Evolutionary conservation across 2,113 vertebrate genomes (phyloP).

Genomic region (Hypanus sabinus): DNA sequence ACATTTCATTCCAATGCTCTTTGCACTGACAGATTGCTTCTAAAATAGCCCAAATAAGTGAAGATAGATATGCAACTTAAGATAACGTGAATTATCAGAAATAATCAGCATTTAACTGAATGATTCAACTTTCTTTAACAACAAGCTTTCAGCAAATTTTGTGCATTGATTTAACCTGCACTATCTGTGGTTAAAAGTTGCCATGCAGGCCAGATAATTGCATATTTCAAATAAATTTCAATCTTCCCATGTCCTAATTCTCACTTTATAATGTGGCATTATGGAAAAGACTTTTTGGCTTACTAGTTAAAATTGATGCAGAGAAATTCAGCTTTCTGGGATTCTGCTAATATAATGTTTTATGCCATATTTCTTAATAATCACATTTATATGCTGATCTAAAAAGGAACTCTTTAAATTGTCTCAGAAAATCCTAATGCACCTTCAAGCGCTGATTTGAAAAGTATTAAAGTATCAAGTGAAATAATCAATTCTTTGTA

Average conservation of each 20-base stretch:
- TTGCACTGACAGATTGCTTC: constrained; percentile 8
- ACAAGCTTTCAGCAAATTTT: background rate
- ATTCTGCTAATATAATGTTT: background rate
- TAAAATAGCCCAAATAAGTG: background rate
- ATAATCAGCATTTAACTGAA: background rate
- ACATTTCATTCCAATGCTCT: constrained; percentile 16
- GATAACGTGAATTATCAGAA: background rate
- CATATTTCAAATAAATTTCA: background rate
- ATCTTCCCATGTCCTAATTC: background rate
- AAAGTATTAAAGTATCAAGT: background rate
- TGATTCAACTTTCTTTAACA: background rate
- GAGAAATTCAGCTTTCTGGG: background rate
- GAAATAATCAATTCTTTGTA: background rate
- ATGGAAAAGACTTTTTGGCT: background rate
- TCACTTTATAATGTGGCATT: background rate
- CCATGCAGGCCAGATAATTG: background rate
- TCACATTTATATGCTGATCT: background rate
- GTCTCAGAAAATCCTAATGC: background rate
- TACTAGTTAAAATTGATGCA: background rate
- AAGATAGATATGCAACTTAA: background rate
- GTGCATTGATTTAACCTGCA: background rate
- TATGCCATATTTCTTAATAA: background rate
- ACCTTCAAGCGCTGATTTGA: constrained; percentile 2
- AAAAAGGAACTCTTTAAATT: background rate
- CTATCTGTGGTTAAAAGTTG: background rate